Evolutionary conservation across 1,140 invertebrate genomes (phyloP), one percentile per base, ranked within the genome.

Genomic region (Tribolium madens): DNA sequence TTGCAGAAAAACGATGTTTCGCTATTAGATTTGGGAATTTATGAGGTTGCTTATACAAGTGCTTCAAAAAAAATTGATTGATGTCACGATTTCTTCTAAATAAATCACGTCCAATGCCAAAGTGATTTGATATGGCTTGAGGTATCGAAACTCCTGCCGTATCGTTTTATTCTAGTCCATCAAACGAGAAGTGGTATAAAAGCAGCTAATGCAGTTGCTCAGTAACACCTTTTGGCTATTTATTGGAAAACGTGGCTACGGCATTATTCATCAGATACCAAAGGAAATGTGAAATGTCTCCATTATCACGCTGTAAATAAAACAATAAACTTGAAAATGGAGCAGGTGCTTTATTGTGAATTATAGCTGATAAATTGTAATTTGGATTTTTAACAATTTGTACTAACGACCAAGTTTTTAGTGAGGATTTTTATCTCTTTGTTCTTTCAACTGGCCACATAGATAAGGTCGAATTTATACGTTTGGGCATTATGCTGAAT

Each of bases 181-280:
- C 57, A 64, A 57, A 64, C 57, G 57, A 33, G 26, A 33, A 64
- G 57, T 64, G 26, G 57, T 64, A 64, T 64, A 64, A 64, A 64
- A 64, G 57, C 57, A 33, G 57, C 57, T 64, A 64, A 64, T 64
- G 57, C 57, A 64, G 57, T 64, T 64, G 26, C 57, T 31, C 21
- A 33, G 18, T 64, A 64, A 64, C 57, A 64, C 57, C 57, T 64
- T 64, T 64, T 64, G 57, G 57, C 57, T 36, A 64, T 64, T 64
- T 64, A 64, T 64, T 64, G 57, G 57, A 33, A 64, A 33, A 64
- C 57, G 57, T 64, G 57, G 57, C 57, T 12, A 2, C 26, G 26
- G 12, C 26, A 33, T 31, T 33, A 33, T 33, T 64, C 57, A 33
- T 10, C 53, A 26, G 53, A 10, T 53, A 9, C 9, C 14, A 17